Conservation (phyloP, 2,113 vertebrate species). For the Coturnix japonica region DNA sequence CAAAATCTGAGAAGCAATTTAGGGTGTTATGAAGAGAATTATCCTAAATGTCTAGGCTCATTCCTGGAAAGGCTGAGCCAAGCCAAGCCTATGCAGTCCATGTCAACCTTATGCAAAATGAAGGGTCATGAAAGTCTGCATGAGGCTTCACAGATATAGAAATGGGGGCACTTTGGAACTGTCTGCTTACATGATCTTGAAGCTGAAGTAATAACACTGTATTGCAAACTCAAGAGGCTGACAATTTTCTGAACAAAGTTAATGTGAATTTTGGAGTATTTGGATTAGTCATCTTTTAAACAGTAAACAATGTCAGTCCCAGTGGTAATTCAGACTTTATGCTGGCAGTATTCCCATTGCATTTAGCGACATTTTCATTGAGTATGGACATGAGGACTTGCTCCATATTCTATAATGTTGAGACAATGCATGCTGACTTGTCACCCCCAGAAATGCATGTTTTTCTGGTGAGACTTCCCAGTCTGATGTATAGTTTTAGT, state of each 20-base stretch:
- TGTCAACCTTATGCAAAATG: neutral
- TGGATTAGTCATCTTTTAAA: constrained; percentile 28
- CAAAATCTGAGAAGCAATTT: neutral
- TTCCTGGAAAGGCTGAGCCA: neutral
- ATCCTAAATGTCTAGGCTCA: neutral
- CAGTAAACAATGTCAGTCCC: neutral
- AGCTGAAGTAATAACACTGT: neutral
- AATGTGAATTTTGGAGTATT: neutral
- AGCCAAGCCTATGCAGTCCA: neutral
- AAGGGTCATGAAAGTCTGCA: neutral
- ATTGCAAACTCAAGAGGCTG: neutral
- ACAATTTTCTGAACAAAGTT: neutral
- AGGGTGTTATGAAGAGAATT: neutral
- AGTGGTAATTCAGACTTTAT: neutral
- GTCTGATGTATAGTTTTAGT: neutral
- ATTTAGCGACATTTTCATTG: constrained; percentile 5
- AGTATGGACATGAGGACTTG: neutral
- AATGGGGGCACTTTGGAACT: neutral
- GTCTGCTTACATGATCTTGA: neutral
- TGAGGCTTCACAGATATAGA: accelerated
- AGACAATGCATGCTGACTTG: neutral
- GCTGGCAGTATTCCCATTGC: neutral
- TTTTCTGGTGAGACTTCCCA: neutral
- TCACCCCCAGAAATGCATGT: constrained; percentile 6
- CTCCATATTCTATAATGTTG: neutral